Evolutionary conservation across 2,797 vertebrate species (phyloP), one percentile per base, ranked within the genome.

Genomic region (Sebastes aleutianus): DNA sequence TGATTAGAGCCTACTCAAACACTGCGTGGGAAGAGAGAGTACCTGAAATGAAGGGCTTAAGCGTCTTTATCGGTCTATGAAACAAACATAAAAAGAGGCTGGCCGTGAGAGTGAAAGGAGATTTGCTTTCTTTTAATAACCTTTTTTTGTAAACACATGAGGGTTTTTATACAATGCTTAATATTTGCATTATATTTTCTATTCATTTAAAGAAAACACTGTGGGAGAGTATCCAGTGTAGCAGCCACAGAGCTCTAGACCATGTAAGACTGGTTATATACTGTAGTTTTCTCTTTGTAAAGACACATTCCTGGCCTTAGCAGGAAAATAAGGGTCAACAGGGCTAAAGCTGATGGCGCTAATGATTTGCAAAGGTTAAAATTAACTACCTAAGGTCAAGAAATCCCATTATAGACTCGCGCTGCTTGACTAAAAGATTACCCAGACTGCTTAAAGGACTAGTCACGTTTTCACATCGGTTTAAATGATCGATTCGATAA

Each of bases 31-130:
- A 91, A 77, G 87, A 88, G 59, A 93, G 85, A 89, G 88, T 77
- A 88, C 91, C 89, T 88, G 88, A 90, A 91, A 91, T 81, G 84
- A 94, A 87, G 74, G 85, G 88, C 92, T 93, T 92, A 88, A 83
- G 85, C 79, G 69, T 93, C 83, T 93, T 94, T 91, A 94, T 93
- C 88, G 63, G 85, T 78, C 83, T 81, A 69, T 58, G 81, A 84
- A 91, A 90, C 65, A 89, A 89, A 87, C 74, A 78, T n/a, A 74
- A 82, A 90, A 87, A 53, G 78, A 86, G 71, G 73, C 65, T 4
- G 43, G 84, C 75, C 61, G 54, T 34, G 66, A 80, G 75, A 84
- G 73, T 27, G 54, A 79, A 87, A 81, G 76, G 73, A 80, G 88
- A 91, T 87, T 83, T 89, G 82, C 53, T 50, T 79, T 83, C 59